Percentiles rank a stretch among this genome's conserved stretches.
These are phyloP conservation scores for Stenoptilia bipunctidactyla DNA, from an alignment of 2,888 invertebrate species.

Conservation along the genomic window DNA sequence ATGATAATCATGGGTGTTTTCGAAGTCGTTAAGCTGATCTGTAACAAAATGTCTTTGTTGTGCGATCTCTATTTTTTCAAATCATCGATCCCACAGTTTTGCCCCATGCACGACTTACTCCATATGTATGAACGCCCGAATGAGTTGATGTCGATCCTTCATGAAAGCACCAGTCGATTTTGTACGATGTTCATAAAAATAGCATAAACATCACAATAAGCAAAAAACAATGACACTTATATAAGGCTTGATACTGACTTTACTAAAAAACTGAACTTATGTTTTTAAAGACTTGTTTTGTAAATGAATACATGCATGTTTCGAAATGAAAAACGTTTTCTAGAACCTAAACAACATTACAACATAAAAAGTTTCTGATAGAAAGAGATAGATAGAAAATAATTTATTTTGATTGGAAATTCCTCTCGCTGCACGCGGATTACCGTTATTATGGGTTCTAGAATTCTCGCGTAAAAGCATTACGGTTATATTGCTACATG, in stretches of 20 bases:
- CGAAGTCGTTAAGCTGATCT: slow-evolving; percentile 70
- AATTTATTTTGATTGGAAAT: slow-evolving; percentile 11
- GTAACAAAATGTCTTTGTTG: slow-evolving; percentile 66
- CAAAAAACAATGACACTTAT: slow-evolving; percentile 23
- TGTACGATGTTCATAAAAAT: slow-evolving; percentile 12
- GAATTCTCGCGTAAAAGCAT: slow-evolving; percentile 16
- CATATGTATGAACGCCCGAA: slow-evolving; percentile 34
- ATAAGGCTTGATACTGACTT: slow-evolving; percentile 33
- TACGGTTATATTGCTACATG: slow-evolving; percentile 5
- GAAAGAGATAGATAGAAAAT: slow-evolving; percentile 9
- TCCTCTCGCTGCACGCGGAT: neutral
- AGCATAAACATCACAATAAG: slow-evolving; percentile 45
- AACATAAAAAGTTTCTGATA: slow-evolving; percentile 8
- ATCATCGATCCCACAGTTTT: slow-evolving; percentile 31
- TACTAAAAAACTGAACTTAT: slow-evolving; percentile 21
- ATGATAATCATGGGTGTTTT: slow-evolving; percentile 71
- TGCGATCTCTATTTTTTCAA: slow-evolving; percentile 53
- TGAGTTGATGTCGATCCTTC: slow-evolving; percentile 8
- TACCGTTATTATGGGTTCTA: slow-evolving; percentile 26
- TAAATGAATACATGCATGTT: slow-evolving; percentile 26
- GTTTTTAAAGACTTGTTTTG: slow-evolving; percentile 38
- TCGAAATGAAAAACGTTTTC: slow-evolving; percentile 32
- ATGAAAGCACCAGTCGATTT: neutral
- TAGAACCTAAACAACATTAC: slow-evolving; percentile 29
- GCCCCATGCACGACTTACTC: slow-evolving; percentile 40